A percentile compares a stretch with the other conserved stretches of the same genome.
Conservation (phyloP, 2,888 invertebrate genomes). For the Cylloceria caligata region DNA sequence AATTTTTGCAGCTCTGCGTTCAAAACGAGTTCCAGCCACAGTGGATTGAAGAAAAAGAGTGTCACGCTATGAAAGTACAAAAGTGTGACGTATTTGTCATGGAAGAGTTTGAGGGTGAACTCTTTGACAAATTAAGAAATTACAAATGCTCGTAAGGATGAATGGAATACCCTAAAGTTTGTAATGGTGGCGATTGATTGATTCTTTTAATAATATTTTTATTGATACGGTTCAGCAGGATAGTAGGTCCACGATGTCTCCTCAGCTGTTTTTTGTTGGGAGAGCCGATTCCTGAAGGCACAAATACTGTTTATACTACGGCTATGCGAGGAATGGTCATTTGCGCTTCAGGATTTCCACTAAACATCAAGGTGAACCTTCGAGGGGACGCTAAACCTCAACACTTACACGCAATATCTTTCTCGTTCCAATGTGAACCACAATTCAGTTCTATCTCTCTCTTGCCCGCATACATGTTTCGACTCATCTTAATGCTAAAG, state of each 20-base stretch:
- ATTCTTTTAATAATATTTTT: slow-evolving; percentile 24
- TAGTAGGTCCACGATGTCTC: slow-evolving; percentile 94
- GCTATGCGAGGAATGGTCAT: slow-evolving; percentile 92
- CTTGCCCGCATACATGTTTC: too few relatives aligned
- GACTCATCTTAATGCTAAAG: too few relatives aligned
- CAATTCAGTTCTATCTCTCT: too few relatives aligned
- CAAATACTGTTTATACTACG: slow-evolving; percentile 91
- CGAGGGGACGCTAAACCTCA: too few relatives aligned
- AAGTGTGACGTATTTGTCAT: slow-evolving; percentile 92
- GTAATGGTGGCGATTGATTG: not conserved
- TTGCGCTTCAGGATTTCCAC: slow-evolving; percentile 87
- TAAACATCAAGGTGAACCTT: slow-evolving; percentile 85
- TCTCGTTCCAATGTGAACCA: too few relatives aligned
- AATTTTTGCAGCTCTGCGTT: slow-evolving; percentile 53
- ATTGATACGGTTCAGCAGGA: slow-evolving; percentile 87
- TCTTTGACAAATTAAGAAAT: slow-evolving; percentile 88
- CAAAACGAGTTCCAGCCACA: slow-evolving; percentile 52
- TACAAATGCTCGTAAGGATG: slow-evolving; percentile 90
- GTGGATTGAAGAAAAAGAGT: slow-evolving; percentile 48
- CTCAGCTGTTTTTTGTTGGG: slow-evolving; percentile 90
- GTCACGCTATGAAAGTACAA: slow-evolving; percentile 85
- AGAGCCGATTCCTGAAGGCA: slow-evolving; percentile 90
- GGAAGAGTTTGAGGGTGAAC: slow-evolving; percentile 90
- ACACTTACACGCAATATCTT: too few relatives aligned
- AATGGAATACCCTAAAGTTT: not conserved